Evolutionary conservation across 1,140 invertebrate species (phyloP), one percentile per base, ranked within the genome.

Genomic region (Reticulitermes speratus): DNA sequence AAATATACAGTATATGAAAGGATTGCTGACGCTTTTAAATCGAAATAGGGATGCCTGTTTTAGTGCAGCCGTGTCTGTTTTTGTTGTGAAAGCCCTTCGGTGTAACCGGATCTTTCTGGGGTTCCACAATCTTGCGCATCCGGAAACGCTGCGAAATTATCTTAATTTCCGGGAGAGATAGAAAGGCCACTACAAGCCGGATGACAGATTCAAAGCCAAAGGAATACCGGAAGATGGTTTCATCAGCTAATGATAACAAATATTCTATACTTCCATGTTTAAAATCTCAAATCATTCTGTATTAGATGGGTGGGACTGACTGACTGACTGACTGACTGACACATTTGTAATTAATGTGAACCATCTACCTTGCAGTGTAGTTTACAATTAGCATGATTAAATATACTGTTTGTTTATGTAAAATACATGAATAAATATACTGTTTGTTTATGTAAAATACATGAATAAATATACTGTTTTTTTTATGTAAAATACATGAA

Each of bases 171-270:
- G 65, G 65, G 25, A 0, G 65, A 75, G 25, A 75, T 9, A 75
- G 65, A 75, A 25, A 30, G 65, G 65, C 25, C n/a, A 9, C 65
- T 9, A 75, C 65, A 30, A 75, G n/a, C 65, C 25, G 25, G 65
- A 75, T 75, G 65, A 75, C n/a, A 75, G n/a, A 0, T 30, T 25
- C n/a, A n/a, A 75, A 25, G 65, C 65, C n/a, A 75, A 48, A 30
- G 65, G 65, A 9, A 75, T 75, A 75, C 65, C 65, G 65, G 65
- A 75, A 75, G 65, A 30, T 30, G n/a, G 65, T 19, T 30, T 75
- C 65, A 75, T 30, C 11, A 75, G n/a, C 65, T 75, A 75, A 75
- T 75, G 25, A 75, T 75, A 75, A 75, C 65, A 75, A 75, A 75
- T 75, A 19, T 75, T 75, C 65, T 75, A 25, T 75, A 25, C 25